A percentile compares a stretch with the other conserved stretches of the same genome.
Conservation (phyloP, 2,113 vertebrate genomes). For the Octodon degus region DNA sequence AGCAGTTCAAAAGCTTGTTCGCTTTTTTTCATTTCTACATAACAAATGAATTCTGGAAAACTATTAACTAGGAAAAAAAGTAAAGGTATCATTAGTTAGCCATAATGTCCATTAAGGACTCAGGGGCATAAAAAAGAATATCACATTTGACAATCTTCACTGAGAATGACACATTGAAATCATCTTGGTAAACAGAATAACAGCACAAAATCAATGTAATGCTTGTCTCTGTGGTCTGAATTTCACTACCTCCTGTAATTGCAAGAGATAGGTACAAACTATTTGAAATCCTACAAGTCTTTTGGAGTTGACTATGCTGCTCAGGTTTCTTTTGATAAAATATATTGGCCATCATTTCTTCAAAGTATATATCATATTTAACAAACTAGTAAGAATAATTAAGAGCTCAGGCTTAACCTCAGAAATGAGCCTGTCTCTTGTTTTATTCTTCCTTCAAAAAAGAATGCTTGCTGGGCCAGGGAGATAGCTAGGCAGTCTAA, state of each 20-base stretch:
- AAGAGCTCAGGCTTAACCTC: background rate
- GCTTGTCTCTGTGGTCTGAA: background rate
- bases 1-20: background rate
- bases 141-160: background rate
- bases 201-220: too few relatives aligned
- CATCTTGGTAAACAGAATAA: background rate
- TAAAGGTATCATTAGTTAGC: background rate
- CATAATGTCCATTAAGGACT: background rate
- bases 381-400: background rate
- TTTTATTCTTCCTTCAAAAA: background rate
- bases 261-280: background rate
- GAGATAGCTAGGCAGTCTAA: too few relatives aligned
- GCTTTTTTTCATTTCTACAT: background rate
- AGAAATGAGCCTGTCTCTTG: background rate
- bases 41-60: background rate
- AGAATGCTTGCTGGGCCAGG: too few relatives aligned
- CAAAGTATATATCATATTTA: accelerated
- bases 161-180: background rate
- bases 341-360: background rate
- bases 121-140: background rate
- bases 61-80: background rate
- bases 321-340: background rate
- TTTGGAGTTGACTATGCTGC: background rate
- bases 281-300: accelerated
- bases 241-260: background rate